A percentile compares a stretch with the other conserved stretches of the same genome.
Conservation (phyloP, 1,140 invertebrate species). For the Drosophila elegans region DNA sequence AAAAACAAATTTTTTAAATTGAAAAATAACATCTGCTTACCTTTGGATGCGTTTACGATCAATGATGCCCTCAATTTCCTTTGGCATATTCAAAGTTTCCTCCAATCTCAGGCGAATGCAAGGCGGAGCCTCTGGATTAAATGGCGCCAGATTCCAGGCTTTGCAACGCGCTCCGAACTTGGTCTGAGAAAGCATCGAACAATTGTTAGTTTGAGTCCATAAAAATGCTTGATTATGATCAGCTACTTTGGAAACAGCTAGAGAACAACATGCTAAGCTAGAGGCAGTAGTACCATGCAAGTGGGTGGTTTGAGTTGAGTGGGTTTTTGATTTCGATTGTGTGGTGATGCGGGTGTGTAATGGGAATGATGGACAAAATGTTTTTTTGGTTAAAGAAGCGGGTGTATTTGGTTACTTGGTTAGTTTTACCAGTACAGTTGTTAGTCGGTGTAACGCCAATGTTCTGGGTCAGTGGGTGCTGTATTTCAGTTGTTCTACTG, state of each 20-base stretch:
- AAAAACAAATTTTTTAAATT: too few species aligned
- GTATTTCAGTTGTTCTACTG: slow-evolving; percentile 18
- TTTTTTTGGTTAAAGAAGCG: slow-evolving; percentile 15
- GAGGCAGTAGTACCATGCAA: slow-evolving; percentile 64
- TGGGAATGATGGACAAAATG: slow-evolving; percentile 18
- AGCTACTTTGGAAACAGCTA: slow-evolving; percentile 24
- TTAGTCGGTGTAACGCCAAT: slow-evolving; percentile 42
- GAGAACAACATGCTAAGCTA: slow-evolving; percentile 62
- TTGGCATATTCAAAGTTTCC: slow-evolving; percentile 85
- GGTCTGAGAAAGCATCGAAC: slow-evolving; percentile 85
- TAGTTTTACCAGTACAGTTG: slow-evolving; percentile 22
- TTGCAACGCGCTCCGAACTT: slow-evolving; percentile 90
- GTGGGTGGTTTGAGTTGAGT: slow-evolving; percentile 22
- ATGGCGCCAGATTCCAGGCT: slow-evolving; percentile 88
- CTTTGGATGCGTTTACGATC: slow-evolving; percentile 83
- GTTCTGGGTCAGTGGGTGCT: slow-evolving; percentile 22
- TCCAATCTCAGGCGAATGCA: slow-evolving; percentile 87
- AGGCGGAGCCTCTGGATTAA: slow-evolving; percentile 86
- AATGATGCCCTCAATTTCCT: slow-evolving; percentile 57
- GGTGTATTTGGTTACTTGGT: slow-evolving; percentile 23
- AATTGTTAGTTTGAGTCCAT: neutral
- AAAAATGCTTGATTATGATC: neutral
- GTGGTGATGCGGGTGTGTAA: slow-evolving; percentile 15
- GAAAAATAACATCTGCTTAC: slow-evolving; percentile 27
- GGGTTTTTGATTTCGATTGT: slow-evolving; percentile 5